Evolutionary conservation across 2,113 vertebrate species (phyloP), one percentile per base, ranked within the genome.

Genomic region (Pristiophorus japonicus): DNA sequence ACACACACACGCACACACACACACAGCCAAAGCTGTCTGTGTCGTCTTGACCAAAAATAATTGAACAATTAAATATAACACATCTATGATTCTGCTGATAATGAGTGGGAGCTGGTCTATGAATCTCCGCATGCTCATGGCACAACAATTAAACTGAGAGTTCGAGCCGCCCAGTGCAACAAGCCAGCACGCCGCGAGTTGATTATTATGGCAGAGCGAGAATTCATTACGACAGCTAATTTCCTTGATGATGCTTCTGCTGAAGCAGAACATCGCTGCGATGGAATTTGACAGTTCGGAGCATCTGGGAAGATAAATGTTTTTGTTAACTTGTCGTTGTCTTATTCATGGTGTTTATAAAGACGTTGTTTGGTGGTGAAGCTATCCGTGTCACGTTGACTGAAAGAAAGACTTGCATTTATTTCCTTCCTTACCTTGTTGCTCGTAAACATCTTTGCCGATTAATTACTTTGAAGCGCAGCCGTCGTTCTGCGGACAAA

Each of bases 11-110:
- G n/a, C n/a, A n/a, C n/a, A n/a, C n/a, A n/a, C n/a, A 70, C 30
- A 34, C 24, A 30, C 45, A 51, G 42, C 66, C 42, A 16, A 30
- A 7, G 10, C n/a, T 73, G 66, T 51, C 93, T 51, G 11, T 51
- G 45, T 45, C 34, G 93, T 34, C 45, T 51, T 51, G n/a, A 45
- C 87, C 24, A 94, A 94, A 45, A 66, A 47, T 94, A 94, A 94
- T 94, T 51, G 93, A 70, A 70, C 66, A 94, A 94, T 94, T 94
- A 94, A 94, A 73, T 51, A 94, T 67, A 51, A 94, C 24, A 47
- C 27, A 94, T 94, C 93, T 94, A 38, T 94, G 66, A 51, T 73
- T 70, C 30, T 45, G 27, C 38, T 47, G 66, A 51, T n/a, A 67
- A 27, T 67, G 45, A 14, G 65, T 2, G 65, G 11, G 73, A 47